Percentiles rank a stretch among this genome's conserved stretches.
These are phyloP conservation scores for Thunnus thynnus DNA, from an alignment of 2,113 vertebrate species.

Conservation along the genomic window DNA sequence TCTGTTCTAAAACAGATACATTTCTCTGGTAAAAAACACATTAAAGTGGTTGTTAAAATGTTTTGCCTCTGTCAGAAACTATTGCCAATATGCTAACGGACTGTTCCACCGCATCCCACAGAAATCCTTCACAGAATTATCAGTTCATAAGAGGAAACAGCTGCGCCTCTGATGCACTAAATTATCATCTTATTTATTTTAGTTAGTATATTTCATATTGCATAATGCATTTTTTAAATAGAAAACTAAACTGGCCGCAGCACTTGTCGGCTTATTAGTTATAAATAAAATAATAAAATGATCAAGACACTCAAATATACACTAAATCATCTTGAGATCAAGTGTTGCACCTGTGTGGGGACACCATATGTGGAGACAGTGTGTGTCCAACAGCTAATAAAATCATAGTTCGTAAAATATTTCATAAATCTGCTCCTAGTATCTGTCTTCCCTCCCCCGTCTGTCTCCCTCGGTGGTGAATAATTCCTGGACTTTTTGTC, in stretches of 20 bases:
- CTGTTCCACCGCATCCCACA: neutral
- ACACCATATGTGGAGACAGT: neutral
- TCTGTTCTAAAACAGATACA: neutral
- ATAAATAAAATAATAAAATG: too few relatives aligned
- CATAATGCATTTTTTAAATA: too few relatives aligned
- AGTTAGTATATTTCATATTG: neutral
- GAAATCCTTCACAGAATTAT: neutral
- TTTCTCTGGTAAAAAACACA: constrained; percentile 8
- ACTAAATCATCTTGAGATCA: neutral
- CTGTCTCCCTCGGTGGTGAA: constrained; percentile 1
- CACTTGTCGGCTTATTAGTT: too few relatives aligned
- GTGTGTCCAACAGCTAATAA: neutral
- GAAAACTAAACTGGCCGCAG: too few relatives aligned
- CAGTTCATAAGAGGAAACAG: too few relatives aligned
- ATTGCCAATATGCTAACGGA: constrained; percentile 3
- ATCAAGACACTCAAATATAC: too few relatives aligned
- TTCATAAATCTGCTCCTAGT: neutral
- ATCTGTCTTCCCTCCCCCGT: neutral
- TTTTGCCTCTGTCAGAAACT: constrained; percentile 1
- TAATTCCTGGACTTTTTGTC: constrained; percentile 23
- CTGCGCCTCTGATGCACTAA: too few relatives aligned
- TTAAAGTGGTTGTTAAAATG: constrained; percentile 17
- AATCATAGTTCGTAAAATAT: constrained; percentile 14
- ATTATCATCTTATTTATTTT: neutral
- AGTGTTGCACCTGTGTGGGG: neutral